Base-by-base conservation (phyloP, 2,888 invertebrate species). In the Phaedon cochleariae region DNA sequence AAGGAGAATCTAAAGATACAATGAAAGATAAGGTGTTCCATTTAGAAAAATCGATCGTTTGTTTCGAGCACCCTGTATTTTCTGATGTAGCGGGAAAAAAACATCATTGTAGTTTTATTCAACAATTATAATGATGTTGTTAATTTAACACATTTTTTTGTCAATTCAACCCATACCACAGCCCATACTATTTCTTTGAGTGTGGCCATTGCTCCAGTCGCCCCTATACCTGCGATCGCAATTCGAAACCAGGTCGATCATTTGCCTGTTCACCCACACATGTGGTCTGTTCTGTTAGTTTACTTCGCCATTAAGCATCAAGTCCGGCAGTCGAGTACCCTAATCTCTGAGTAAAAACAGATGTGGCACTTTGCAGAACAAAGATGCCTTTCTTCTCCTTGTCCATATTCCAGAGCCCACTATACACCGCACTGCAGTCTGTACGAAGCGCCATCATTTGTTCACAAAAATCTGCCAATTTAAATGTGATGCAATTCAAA, bases 301-400 rank as follows among this genome's bases (percentile, higher is more conserved):
- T 73, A 65, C 67, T 70, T 72, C 67, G 75, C 74, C 72, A 75
- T 76, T 75, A 74, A 62, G 73, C 72, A 75, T 76, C 74, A 74
- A 62, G 73, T 70, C 73, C 70, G 64, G 69, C 70, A 72, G 72
- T 74, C 72, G 73, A 74, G 73, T 74, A 71, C 74, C n/a, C 74
- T 76, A 75, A 76, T 76, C 76, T 76, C 63, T 74, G 76, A 76
- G 74, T 72, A 67, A 73, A 76, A 75, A 72, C 76, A 76, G 75
- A 76, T 76, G 76, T 74, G 69, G 70, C 71, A 68, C 72, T 73
- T 72, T 67, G 69, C 69, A 69, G 71, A 74, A 76, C 75, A 76
- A 75, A 76, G 74, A 75, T 73, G 73, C 71, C 72, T 73, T 75
- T 75, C 74, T 76, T 74, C 69, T 65, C 59, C 64, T 70, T 67